Base-by-base conservation (phyloP, 2,888 invertebrate genomes). In the Lumbricus terrestris region DNA sequence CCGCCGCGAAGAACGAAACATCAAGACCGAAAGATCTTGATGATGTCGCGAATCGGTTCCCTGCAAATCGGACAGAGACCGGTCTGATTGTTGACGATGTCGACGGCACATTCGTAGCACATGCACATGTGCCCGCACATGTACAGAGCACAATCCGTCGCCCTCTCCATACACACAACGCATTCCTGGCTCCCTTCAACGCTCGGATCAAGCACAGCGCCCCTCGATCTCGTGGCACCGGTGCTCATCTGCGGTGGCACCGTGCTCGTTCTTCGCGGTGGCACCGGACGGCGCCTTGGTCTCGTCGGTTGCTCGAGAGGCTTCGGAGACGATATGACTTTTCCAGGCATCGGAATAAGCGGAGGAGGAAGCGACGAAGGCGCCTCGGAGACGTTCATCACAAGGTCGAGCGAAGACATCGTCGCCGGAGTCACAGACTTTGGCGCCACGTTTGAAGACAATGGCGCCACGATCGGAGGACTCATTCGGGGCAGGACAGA, bases 111-210 rank as follows among this genome's bases (percentile, higher is more conserved):
- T 69, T 97, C 96, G 95, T 97, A 98, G 94, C 99, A 99, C 98
- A 99, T 98, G 95, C 99, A 99, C 98, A 99, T 98, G 95, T 99
- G 99, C 83, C 99, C 99, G 95, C 99, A 99, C 96, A 97, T 98
- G 95, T 99, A 99, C 33, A 98, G 95, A 1, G 98, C 99, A 92
- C 98, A 97, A 95, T 99, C 98, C 92, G 98, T 97, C 54, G 97
- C 96, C 93, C 97, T 97, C 94, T 98, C 98, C 95, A 98, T 98
- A 95, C 99, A 99, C 90, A 99, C 98, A 0, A 97, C 97, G 95
- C 99, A 99, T 94, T 99, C 96, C 93, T 94, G 93, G 35, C 90
- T 91, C n/a, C 95, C 91, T 38, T 92, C 91, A 54, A 91, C 92
- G 33, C 33, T 29, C 34, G 91, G 89, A 90, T 92, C 91, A 16